These are phyloP conservation scores for Phallusia fumigata DNA, from an alignment of 23 tunicate species.

Conservation along the genomic window DNA sequence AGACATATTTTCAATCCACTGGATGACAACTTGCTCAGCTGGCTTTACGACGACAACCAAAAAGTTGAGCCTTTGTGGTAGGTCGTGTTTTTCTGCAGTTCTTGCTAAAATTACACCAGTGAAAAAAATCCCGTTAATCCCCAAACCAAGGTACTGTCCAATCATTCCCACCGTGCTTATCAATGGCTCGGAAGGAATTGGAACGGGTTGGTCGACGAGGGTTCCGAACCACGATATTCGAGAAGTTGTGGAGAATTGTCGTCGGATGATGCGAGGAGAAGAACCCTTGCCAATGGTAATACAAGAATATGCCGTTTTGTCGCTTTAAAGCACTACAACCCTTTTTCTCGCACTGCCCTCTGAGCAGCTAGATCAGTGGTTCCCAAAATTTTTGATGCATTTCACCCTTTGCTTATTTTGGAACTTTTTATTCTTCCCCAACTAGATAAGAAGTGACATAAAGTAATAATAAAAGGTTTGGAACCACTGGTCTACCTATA, in stretches of 20 bases:
- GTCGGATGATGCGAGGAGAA: slow-evolving; percentile 78
- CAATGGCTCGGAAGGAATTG: slow-evolving; percentile 97
- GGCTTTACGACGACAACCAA: slow-evolving; percentile 85
- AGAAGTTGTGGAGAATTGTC: slow-evolving; percentile 70
- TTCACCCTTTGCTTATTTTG: too few species aligned
- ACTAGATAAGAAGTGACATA: too few species aligned
- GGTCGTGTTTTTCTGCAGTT: slow-evolving; percentile 4
- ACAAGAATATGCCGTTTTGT: neutral
- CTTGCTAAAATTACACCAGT: too few species aligned
- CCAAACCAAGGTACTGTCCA: slow-evolving; percentile 82
- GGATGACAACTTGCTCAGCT: slow-evolving; percentile 85
- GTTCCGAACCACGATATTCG: slow-evolving; percentile 93
- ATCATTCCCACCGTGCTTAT: slow-evolving; percentile 91
- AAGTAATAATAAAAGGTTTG: too few species aligned
- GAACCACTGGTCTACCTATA: too few species aligned
- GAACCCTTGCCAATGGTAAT: slow-evolving; percentile 82
- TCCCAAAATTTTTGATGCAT: too few species aligned
- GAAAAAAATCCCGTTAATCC: too few species aligned
- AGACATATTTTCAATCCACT: slow-evolving; percentile 72
- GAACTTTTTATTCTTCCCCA: too few species aligned
- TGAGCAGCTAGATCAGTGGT: too few species aligned
- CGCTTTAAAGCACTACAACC: too few species aligned
- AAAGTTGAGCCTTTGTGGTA: slow-evolving; percentile 94
- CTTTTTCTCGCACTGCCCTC: too few species aligned
- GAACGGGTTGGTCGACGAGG: slow-evolving; percentile 97